Conservation (phyloP, 2,113 vertebrate genomes). For the Peromyscus polionotus region DNA sequence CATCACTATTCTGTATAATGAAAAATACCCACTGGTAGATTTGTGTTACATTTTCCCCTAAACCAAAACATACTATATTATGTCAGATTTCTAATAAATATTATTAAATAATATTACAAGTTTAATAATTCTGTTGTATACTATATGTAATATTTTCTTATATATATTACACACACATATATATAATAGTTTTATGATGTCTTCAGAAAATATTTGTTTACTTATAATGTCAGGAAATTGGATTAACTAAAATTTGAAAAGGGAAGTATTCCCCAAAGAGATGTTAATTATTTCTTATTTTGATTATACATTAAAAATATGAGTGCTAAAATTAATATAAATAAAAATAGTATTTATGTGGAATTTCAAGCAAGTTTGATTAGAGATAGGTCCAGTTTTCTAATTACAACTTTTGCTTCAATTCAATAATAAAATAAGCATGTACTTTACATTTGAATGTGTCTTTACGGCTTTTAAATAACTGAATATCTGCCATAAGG, state of each 20-base stretch:
- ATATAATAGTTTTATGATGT: not conserved
- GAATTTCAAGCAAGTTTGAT: not conserved
- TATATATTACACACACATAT: not conserved
- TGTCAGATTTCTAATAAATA: not conserved
- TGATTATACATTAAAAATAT: constrained; percentile 2
- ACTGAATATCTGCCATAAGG: not conserved
- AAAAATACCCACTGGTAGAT: not conserved
- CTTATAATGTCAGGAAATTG: not conserved
- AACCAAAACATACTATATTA: not conserved
- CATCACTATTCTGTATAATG: constrained; percentile 56
- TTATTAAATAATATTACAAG: not conserved
- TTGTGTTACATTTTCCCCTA: not conserved
- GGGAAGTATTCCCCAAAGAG: not conserved
- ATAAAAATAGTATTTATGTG: not conserved
- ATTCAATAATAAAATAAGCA: not conserved
- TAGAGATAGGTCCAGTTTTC: not conserved
- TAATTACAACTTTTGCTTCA: not conserved
- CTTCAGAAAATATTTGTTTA: not conserved
- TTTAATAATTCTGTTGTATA: not conserved
- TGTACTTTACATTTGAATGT: constrained; percentile 7
- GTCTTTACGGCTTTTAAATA: not conserved
- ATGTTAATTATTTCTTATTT: constrained; percentile 5
- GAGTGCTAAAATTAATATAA: constrained; percentile 1
- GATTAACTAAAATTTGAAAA: not conserved
- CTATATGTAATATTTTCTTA: not conserved